Base-by-base conservation (phyloP, 2,113 vertebrate genomes). In the Catharus minimus region DNA sequence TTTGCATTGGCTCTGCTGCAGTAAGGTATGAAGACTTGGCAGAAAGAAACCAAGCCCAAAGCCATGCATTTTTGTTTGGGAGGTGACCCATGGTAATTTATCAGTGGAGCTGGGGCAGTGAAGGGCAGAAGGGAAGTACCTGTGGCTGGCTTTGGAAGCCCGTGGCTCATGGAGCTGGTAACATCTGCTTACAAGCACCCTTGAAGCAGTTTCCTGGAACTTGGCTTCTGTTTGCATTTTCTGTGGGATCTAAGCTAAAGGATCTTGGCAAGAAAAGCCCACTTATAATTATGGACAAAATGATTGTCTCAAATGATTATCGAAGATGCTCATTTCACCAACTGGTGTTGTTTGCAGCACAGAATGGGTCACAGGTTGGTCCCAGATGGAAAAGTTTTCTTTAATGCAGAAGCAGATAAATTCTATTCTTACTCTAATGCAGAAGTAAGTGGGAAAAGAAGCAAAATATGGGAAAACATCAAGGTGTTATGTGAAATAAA, bases 361-460 rank as follows among this genome's bases (percentile, higher is more conserved):
- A 22, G 24, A 68, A 69, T 68, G 47, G 18, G 18, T 79, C 66
- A 61, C 47, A 66, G 47, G 72, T 53, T 77, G 36, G 24, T 74
- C 68, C 30, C 52, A 27, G n/a, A 69, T 21, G 24, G 21, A 73
- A 82, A 68, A 32, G 12, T 79, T 74, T 44, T 71, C 17, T 82
- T 52, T 69, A 76, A 66, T 58, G 36, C 43, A 80, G 39, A 85
- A 27, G 16, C 5, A 82, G 15, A 55, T 73, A 30, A 82, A 68
- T 69, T 67, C 28, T 73, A 12, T 66, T 77, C 47, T 71, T 97
- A 94, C 82, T 94, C 58, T 93, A 96, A 91, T 82, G 55, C 66
- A 95, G 83, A 94, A 93, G n/a, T 39, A 95, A 94, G 47, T 43
- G 39, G 47, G 23, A 38, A 46, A 72, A 89, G 4, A 69, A 88